phyloP scores from a whole-genome alignment of 2,888 invertebrate species.

The Ichneumoninae sp. region DNA sequence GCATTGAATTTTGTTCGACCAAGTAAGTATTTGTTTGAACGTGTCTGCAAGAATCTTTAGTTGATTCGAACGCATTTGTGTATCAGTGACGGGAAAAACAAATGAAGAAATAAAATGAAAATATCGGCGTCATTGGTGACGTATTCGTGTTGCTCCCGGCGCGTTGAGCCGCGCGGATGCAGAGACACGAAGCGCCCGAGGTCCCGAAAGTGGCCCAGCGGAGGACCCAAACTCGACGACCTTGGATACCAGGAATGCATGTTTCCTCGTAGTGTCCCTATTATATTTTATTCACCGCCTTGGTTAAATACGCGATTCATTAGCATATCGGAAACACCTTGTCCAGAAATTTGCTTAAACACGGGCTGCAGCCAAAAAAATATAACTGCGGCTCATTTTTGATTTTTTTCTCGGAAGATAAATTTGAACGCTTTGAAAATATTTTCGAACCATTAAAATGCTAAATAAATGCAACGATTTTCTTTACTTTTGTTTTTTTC shows the following conservation, averaged over 20 bases:
- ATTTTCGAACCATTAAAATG: background rate
- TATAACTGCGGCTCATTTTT: background rate
- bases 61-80: too few species aligned
- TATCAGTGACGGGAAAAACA: background rate
- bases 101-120: slow-evolving; percentile 4
- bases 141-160: background rate
- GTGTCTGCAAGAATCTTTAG: too few species aligned
- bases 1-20: too few species aligned
- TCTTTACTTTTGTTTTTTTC: background rate
- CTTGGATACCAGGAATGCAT: background rate
- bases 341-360: background rate
- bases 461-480: background rate
- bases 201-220: background rate
- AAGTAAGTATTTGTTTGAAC: too few species aligned
- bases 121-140: background rate
- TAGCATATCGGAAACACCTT: background rate
- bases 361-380: background rate
- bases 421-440: background rate
- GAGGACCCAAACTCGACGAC: background rate
- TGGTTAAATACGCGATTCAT: background rate
- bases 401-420: background rate
- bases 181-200: background rate
- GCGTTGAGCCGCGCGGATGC: background rate
- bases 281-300: background rate
- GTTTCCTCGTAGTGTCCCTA: background rate